Conservation (phyloP, 2,888 invertebrate genomes). For the Mythimna vitellina region DNA sequence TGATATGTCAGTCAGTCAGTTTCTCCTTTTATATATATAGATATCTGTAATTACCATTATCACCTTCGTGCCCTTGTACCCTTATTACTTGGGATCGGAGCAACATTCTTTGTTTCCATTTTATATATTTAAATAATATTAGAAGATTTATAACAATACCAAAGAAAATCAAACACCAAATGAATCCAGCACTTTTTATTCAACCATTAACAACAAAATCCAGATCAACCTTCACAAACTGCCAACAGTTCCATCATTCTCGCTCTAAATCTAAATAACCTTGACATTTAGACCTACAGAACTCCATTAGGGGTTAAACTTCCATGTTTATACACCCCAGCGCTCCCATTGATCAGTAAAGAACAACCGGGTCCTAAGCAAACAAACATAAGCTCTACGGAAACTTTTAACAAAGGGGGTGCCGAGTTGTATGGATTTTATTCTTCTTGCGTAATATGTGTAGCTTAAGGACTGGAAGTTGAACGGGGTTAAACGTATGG, state of each 20-base stretch:
- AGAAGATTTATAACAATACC: no score
- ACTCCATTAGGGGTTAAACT: constrained; percentile 22
- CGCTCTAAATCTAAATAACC: constrained; percentile 6
- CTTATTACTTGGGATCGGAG: no score
- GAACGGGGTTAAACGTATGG: neutral
- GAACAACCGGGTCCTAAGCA: constrained; percentile 55
- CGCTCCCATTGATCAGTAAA: constrained; percentile 58
- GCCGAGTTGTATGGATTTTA: constrained; percentile 21
- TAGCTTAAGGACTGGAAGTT: constrained; percentile 1
- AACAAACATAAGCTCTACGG: constrained; percentile 54
- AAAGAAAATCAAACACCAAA: no score
- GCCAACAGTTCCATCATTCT: neutral
- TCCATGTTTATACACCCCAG: constrained; percentile 42
- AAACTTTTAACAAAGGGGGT: constrained; percentile 53
- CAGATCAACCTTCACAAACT: neutral
- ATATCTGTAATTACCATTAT: no score
- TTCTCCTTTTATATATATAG: no score
- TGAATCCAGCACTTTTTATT: neutral
- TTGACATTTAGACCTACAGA: constrained; percentile 13
- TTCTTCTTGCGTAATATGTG: constrained; percentile 27
- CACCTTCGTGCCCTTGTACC: no score
- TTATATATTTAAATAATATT: no score
- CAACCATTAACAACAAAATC: neutral
- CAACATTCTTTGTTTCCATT: no score
- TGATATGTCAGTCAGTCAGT: no score